Percentiles rank a stretch among this genome's conserved stretches.
These are phyloP conservation scores for Phyto melanocephala DNA, from an alignment of 2,888 invertebrate genomes.

Conservation along the genomic window DNA sequence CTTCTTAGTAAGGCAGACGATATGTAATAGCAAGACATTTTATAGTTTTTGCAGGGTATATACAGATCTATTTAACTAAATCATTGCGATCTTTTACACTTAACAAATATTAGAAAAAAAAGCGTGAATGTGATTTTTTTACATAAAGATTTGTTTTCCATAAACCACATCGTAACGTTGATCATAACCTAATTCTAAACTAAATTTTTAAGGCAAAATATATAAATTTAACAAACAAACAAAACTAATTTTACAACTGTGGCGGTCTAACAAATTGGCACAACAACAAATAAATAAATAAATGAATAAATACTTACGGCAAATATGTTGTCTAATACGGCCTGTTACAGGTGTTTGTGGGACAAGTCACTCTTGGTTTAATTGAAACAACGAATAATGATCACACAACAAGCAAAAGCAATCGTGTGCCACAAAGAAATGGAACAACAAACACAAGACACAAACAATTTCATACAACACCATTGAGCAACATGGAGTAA, in stretches of 20 bases:
- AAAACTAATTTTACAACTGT: constrained; percentile 30
- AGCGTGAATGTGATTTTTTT: no score
- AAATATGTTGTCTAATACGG: constrained; percentile 34
- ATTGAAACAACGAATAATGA: constrained; percentile 34
- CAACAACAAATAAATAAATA: not conserved
- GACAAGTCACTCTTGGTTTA: constrained; percentile 21
- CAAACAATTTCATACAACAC: constrained; percentile 8
- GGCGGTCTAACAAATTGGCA: constrained; percentile 43
- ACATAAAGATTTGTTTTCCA: no score
- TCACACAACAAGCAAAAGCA: constrained; percentile 54
- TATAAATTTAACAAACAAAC: constrained; percentile 8
- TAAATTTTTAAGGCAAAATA: no score
- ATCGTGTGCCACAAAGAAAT: constrained; percentile 77
- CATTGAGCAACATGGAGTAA: constrained; percentile 21
- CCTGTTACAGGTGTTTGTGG: constrained; percentile 32
- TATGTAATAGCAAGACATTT: no score
- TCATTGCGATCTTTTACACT: no score
- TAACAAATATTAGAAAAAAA: no score
- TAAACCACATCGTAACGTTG: no score
- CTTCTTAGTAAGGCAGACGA: no score
- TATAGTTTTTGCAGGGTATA: no score
- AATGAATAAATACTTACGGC: not conserved
- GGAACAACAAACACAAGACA: constrained; percentile 20
- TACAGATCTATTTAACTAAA: no score
- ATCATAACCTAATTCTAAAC: no score